Percentiles rank a stretch among this genome's conserved stretches.
These are phyloP conservation scores for Morpho achilles DNA, from an alignment of 2,888 invertebrate species.

Conservation along the genomic window DNA sequence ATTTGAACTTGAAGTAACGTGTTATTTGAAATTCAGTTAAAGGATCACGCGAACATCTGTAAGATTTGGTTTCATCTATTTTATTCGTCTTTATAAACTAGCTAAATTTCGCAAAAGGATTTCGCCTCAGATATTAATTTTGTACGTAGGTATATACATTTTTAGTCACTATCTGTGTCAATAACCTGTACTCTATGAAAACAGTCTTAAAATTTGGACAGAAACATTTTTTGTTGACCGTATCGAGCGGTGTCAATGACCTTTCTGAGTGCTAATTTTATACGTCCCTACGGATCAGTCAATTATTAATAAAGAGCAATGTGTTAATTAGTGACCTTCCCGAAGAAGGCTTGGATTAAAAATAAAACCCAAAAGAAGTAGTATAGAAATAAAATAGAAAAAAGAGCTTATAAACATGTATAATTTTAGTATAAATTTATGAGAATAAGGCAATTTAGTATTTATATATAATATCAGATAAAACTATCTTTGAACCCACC, in stretches of 20 bases:
- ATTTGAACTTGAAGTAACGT: conserved; percentile 5
- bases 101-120: conserved; percentile 41
- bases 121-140: conserved; percentile 27
- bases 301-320: too few species aligned
- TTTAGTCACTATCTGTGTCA: conserved; percentile 28
- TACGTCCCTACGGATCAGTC: not conserved
- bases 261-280: conserved; percentile 35
- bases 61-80: too few species aligned
- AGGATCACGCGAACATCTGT: too few species aligned
- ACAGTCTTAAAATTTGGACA: not conserved
- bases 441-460: too few species aligned
- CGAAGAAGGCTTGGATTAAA: too few species aligned
- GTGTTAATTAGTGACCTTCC: too few species aligned
- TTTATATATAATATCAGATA: too few species aligned
- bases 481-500: too few species aligned
- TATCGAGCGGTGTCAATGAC: conserved; percentile 35
- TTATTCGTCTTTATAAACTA: conserved; percentile 14
- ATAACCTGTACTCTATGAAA: conserved; percentile 1
- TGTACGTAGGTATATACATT: conserved; percentile 4
- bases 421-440: too few species aligned
- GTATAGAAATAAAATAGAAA: too few species aligned
- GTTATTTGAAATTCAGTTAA: not conserved
- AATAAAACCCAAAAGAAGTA: too few species aligned
- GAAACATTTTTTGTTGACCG: not conserved
- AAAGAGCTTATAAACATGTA: too few species aligned